phyloP scores from a whole-genome alignment of 2,113 vertebrate species.

The Thalassarche chlororhynchos region DNA sequence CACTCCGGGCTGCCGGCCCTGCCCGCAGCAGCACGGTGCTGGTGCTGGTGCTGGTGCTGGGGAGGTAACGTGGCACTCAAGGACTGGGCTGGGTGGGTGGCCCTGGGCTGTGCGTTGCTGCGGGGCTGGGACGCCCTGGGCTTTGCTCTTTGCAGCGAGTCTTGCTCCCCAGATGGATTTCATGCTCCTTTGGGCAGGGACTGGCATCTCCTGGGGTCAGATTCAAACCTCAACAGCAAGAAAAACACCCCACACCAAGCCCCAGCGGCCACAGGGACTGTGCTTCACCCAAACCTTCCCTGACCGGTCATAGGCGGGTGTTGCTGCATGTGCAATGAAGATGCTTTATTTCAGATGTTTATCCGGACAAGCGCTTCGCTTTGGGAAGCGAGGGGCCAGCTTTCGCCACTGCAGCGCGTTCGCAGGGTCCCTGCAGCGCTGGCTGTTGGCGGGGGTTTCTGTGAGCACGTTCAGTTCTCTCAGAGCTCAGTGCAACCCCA shows the following conservation, averaged over 20 bases:
- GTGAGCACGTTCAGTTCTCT: too few relatives aligned
- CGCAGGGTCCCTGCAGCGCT: not conserved
- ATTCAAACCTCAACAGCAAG: not conserved
- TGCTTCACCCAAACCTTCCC: not conserved
- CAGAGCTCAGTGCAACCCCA: not conserved
- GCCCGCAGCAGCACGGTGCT: too few relatives aligned
- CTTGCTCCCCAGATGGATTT: not conserved
- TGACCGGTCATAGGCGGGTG: fast-evolving
- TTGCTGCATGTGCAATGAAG: fast-evolving
- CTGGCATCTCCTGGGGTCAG: not conserved
- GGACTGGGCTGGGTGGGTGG: not conserved
- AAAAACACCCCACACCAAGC: too few relatives aligned
- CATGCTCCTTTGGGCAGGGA: not conserved
- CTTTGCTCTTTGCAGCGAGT: not conserved
- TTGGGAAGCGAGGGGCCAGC: not conserved
- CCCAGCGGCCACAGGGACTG: fast-evolving
- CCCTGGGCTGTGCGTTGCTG: fast-evolving
- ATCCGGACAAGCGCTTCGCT: fast-evolving
- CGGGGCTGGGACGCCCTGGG: not conserved
- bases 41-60: not conserved
- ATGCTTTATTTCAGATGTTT: not conserved
- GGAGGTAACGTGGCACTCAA: fast-evolving
- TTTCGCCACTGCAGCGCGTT: fast-evolving
- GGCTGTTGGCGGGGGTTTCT: fast-evolving
- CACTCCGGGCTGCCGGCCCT: not conserved